phyloP scores from a whole-genome alignment of 2,888 invertebrate species.

The Campaea margaritaria region DNA sequence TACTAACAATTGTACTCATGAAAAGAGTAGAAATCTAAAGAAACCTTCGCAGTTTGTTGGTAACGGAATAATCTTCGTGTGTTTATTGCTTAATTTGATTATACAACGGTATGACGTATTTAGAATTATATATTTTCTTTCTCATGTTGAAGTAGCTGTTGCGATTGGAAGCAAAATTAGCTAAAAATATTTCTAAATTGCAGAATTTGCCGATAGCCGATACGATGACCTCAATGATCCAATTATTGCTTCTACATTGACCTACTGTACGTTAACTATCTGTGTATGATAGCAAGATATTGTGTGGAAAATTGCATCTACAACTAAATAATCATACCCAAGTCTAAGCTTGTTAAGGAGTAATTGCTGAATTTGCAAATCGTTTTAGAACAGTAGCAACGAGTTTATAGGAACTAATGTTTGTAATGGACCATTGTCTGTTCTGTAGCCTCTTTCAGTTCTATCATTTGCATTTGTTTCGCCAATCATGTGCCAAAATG shows the following conservation, averaged over 20 bases:
- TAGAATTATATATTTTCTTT: no score
- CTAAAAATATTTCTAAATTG: neutral
- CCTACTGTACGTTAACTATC: slow-evolving; percentile 2
- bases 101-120: no score
- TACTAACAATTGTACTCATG: neutral
- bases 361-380: slow-evolving; percentile 32
- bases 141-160: neutral
- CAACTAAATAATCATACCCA: neutral
- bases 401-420: slow-evolving; percentile 22
- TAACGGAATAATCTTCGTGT: no score
- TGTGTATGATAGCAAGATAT: no score
- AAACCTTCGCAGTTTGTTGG: no score
- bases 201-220: neutral
- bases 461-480: slow-evolving; percentile 18
- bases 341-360: slow-evolving; percentile 13
- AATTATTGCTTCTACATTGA: slow-evolving; percentile 7
- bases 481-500: slow-evolving; percentile 10
- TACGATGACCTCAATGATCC: neutral
- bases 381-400: slow-evolving; percentile 27
- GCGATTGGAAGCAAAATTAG: neutral
- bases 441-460: slow-evolving; percentile 5
- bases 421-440: slow-evolving; percentile 28
- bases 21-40: no score
- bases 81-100: no score
- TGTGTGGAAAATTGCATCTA: no score